phyloP scores from a whole-genome alignment of 2,797 vertebrate species.

The Parauchenoglanis punctatus region DNA sequence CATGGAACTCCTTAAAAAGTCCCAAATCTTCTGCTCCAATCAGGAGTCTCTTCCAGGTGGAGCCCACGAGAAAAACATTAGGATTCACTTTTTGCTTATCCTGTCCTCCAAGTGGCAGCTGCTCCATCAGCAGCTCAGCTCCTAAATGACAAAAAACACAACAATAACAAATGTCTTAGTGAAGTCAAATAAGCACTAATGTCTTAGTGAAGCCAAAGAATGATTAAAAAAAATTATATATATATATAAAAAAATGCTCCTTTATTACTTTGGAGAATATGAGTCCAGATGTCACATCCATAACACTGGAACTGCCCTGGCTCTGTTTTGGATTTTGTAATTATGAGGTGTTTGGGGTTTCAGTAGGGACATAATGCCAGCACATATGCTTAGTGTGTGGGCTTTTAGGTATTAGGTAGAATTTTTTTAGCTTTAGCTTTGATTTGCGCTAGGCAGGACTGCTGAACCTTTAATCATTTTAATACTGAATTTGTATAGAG shows the following conservation, averaged over 20 bases:
- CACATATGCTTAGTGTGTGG: not conserved
- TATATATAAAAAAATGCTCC: too few species aligned
- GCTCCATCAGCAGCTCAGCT: constrained; percentile 85
- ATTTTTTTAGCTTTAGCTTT: too few species aligned
- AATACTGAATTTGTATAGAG: not conserved
- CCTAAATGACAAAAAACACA: constrained; percentile 70
- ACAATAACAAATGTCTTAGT: not conserved
- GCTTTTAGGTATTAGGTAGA: not conserved
- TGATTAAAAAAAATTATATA: too few species aligned
- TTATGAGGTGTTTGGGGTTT: not conserved
- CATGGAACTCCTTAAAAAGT: constrained; percentile 88
- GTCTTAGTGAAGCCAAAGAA: too few species aligned
- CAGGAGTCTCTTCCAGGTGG: constrained; percentile 81
- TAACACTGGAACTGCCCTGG: too few species aligned
- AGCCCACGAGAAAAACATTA: constrained; percentile 88
- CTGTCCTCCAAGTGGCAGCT: constrained; percentile 69
- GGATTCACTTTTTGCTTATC: constrained; percentile 74
- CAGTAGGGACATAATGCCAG: not conserved
- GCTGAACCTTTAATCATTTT: not conserved
- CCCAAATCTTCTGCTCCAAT: constrained; percentile 88
- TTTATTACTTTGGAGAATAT: too few species aligned
- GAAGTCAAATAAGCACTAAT: not conserved
- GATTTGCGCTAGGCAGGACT: not conserved
- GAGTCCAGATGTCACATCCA: too few species aligned
- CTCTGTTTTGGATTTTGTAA: not conserved